Evolutionary conservation across 2,888 invertebrate species (phyloP).

Genomic region (Hedychridium roseum): DNA sequence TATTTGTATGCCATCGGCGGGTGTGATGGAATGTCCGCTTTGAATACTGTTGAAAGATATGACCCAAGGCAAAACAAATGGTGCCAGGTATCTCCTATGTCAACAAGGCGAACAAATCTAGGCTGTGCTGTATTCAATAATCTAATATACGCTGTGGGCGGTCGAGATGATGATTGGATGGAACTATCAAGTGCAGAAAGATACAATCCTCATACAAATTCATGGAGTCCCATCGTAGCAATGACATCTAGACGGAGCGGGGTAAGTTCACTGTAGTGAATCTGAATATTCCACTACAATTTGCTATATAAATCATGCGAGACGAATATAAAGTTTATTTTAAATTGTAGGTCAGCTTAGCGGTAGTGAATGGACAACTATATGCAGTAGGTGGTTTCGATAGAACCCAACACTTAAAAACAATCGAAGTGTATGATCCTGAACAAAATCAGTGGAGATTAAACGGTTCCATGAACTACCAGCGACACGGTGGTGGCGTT

Average conservation of each 20-base stretch:
- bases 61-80: slow-evolving; percentile 94
- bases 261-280: slow-evolving; percentile 67
- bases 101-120: slow-evolving; percentile 95
- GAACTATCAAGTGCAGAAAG: slow-evolving; percentile 93
- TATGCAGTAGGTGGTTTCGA: slow-evolving; percentile 99
- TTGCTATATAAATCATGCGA: too few relatives aligned
- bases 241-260: slow-evolving; percentile 98
- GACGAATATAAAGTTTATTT: slow-evolving; percentile 5
- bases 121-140: slow-evolving; percentile 99
- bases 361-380: slow-evolving; percentile 96
- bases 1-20: slow-evolving; percentile 98
- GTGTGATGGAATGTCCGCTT: slow-evolving; percentile 95
- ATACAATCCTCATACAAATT: slow-evolving; percentile 96
- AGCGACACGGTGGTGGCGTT: slow-evolving; percentile 95
- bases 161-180: slow-evolving; percentile 97
- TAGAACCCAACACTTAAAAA: slow-evolving; percentile 97
- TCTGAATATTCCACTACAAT: too few relatives aligned
- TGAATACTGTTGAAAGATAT: slow-evolving; percentile 94
- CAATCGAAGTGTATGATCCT: slow-evolving; percentile 97
- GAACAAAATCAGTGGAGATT: slow-evolving; percentile 97
- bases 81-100: slow-evolving; percentile 95
- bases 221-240: slow-evolving; percentile 98
- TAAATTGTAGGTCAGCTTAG: slow-evolving; percentile 84
- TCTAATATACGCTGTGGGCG: slow-evolving; percentile 97
- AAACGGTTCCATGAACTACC: slow-evolving; percentile 98